Percentiles rank a stretch among this genome's conserved stretches.
Evolutionary conservation across 1,140 invertebrate genomes (phyloP).

Genomic region (Drosophila repleta): DNA sequence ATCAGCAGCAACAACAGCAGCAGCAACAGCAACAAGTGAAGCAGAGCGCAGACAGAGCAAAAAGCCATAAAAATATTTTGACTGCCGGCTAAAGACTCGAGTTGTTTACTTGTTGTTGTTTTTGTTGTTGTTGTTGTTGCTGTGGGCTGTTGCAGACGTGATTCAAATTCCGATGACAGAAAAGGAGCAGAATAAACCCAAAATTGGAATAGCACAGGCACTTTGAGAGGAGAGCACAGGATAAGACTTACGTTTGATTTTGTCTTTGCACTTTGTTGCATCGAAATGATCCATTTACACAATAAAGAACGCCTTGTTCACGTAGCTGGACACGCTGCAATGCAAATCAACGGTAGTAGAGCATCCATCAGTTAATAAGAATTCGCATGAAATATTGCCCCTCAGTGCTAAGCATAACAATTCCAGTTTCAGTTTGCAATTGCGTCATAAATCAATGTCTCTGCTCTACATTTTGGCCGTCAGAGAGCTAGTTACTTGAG

Average conservation of each 20-base stretch:
- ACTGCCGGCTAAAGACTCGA: slow-evolving; percentile 55
- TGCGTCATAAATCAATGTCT: slow-evolving; percentile 76
- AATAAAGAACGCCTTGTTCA: slow-evolving; percentile 1
- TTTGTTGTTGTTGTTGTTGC: slow-evolving; percentile 11
- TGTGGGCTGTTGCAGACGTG: slow-evolving; percentile 44
- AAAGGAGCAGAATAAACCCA: slow-evolving; percentile 27
- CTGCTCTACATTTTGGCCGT: slow-evolving; percentile 70
- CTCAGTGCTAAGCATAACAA: slow-evolving; percentile 42
- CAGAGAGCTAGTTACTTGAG: slow-evolving; percentile 45
- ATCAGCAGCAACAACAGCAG: slow-evolving; percentile 5
- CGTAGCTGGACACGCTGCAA: background rate
- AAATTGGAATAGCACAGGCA: slow-evolving; percentile 37
- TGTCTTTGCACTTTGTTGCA: slow-evolving; percentile 20
- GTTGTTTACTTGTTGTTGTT: slow-evolving; percentile 45
- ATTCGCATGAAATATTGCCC: slow-evolving; percentile 15
- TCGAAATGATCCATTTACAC: slow-evolving; percentile 18
- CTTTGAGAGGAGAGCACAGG: slow-evolving; percentile 8
- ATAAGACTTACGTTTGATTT: background rate
- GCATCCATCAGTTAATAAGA: slow-evolving; percentile 11
- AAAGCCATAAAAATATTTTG: slow-evolving; percentile 78
- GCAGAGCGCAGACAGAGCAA: slow-evolving; percentile 42
- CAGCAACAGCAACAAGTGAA: slow-evolving; percentile 69
- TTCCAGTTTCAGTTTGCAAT: slow-evolving; percentile 53
- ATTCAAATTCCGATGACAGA: slow-evolving; percentile 41
- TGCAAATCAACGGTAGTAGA: background rate